Evolutionary conservation across 2,888 invertebrate species (phyloP).

Genomic region (Liopterus haemorrhoidalis): DNA sequence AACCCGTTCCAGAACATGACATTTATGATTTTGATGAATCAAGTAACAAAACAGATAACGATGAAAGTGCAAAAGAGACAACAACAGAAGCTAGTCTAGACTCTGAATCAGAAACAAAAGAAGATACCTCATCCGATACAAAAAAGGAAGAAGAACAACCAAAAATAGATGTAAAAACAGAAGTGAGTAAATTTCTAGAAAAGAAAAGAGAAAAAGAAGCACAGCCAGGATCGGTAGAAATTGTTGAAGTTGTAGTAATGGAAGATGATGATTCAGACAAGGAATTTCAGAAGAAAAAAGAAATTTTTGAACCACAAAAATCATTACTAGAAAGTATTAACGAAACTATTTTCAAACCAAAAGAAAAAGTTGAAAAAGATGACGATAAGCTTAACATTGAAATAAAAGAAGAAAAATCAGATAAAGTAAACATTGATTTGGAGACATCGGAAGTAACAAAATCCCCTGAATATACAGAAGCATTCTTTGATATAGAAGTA

Average conservation of each 20-base stretch:
- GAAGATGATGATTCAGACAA: constrained; percentile 43
- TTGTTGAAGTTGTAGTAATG: constrained; percentile 45
- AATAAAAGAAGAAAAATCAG: constrained; percentile 24
- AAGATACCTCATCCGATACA: constrained; percentile 23
- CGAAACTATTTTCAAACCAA: constrained; percentile 17
- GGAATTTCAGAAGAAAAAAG: constrained; percentile 41
- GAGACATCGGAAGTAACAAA: constrained; percentile 19
- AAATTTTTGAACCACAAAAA: constrained; percentile 41
- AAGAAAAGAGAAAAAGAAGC: constrained; percentile 18
- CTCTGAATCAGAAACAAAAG: constrained; percentile 19
- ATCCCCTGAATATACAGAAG: constrained; percentile 37
- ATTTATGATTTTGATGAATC: constrained; percentile 22
- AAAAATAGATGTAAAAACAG: constrained; percentile 18
- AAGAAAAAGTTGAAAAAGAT: constrained; percentile 19
- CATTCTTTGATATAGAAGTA: constrained; percentile 53
- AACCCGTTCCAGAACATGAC: constrained; percentile 23
- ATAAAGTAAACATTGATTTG: constrained; percentile 14
- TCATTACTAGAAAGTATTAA: constrained; percentile 38
- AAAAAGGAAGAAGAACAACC: constrained; percentile 27
- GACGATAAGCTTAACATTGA: constrained; percentile 34
- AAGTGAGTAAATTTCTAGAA: constrained; percentile 5
- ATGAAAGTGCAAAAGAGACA: constrained; percentile 13
- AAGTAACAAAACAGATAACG: constrained; percentile 19
- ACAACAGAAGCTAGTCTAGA: constrained; percentile 12
- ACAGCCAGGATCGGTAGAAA: constrained; percentile 41